Evolutionary conservation across 2,797 vertebrate genomes (phyloP).

Genomic region (Phalloptychus januarius): DNA sequence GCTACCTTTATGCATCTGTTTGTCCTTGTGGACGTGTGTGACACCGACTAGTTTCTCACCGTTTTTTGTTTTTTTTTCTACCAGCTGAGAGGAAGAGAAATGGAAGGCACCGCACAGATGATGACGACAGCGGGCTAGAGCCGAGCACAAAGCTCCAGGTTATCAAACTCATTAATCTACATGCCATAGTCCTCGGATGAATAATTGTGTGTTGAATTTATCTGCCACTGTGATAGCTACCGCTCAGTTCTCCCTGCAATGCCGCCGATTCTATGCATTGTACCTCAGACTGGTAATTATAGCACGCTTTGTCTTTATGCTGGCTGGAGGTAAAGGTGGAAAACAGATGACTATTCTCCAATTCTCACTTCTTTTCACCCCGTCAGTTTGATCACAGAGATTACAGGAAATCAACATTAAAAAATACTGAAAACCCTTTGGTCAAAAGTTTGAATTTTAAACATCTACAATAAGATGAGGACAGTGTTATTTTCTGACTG

Average conservation of each 20-base stretch:
- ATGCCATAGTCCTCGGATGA: slow-evolving; percentile 97
- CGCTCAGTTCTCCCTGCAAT: slow-evolving; percentile 84
- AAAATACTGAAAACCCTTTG: not conserved
- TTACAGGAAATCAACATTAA: not conserved
- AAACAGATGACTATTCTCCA: slow-evolving; percentile 64
- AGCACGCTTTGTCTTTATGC: slow-evolving; percentile 91
- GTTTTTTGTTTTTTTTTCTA: slow-evolving; percentile 62
- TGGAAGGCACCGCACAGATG: slow-evolving; percentile 59
- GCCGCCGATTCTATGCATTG: slow-evolving; percentile 82
- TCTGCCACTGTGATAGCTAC: slow-evolving; percentile 97
- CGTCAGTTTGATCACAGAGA: not conserved
- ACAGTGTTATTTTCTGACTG: not conserved
- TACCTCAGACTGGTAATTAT: slow-evolving; percentile 87
- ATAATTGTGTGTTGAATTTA: slow-evolving; percentile 99
- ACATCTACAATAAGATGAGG: not conserved
- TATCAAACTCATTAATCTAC: slow-evolving; percentile 99
- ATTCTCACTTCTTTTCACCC: not conserved
- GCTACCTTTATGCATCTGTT: slow-evolving; percentile 9
- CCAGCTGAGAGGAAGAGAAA: slow-evolving; percentile 67
- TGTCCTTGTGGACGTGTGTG: slow-evolving; percentile 32
- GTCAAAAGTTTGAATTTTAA: not conserved
- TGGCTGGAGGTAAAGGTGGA: slow-evolving; percentile 51
- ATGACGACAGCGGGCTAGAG: slow-evolving; percentile 84
- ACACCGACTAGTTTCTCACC: slow-evolving; percentile 45
- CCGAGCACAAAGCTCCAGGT: slow-evolving; percentile 91